Evolutionary conservation across 2,797 vertebrate genomes (phyloP), one percentile per base, ranked within the genome.

Genomic region (Cossypha niveicapilla): DNA sequence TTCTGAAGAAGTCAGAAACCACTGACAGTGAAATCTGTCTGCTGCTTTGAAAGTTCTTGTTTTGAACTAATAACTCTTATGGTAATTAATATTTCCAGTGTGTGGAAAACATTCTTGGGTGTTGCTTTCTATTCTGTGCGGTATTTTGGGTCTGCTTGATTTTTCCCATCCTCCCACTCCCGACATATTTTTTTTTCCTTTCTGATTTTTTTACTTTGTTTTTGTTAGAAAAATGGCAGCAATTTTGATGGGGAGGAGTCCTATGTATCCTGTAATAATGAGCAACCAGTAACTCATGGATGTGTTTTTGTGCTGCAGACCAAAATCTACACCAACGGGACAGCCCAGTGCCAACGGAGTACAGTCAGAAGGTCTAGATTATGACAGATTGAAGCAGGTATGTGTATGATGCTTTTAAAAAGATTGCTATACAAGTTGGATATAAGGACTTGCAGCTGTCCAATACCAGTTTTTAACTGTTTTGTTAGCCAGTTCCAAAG

Each of bases 301-400:
- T 90, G 6, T 96, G 22, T 95, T 92, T 95, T 89, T 76, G 86
- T 96, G 92, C 88, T 90, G 61, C 97, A 99, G 99, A 98, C 99
- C 99, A 94, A 99, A 99, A 97, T 99, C 99, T 92, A 98, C 98
- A 93, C 98, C 99, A 58, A 98, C 98, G 7, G 98, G 98, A 84
- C 98, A 99, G 97, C 98, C 98, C 97, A 99, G 98, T 98, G 98
- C 99, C 98, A 99, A 99, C 7, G 99, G 99, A 95, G 98, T 99
- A 96, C 98, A 99, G 97, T 98, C 98, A 90, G 99, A 99, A 98
- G 91, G 98, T 54, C 97, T 99, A n/a, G 99, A 99, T 97, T 99
- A 99, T 22, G 99, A 99, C 97, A 97, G 99, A 97, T 98, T 99
- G 98, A 99, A 99, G 97, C 99, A 99, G 99, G 99, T 99, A 95